Base-by-base conservation (phyloP, 2,797 vertebrate genomes). In the Hydrolagus colliei region DNA sequence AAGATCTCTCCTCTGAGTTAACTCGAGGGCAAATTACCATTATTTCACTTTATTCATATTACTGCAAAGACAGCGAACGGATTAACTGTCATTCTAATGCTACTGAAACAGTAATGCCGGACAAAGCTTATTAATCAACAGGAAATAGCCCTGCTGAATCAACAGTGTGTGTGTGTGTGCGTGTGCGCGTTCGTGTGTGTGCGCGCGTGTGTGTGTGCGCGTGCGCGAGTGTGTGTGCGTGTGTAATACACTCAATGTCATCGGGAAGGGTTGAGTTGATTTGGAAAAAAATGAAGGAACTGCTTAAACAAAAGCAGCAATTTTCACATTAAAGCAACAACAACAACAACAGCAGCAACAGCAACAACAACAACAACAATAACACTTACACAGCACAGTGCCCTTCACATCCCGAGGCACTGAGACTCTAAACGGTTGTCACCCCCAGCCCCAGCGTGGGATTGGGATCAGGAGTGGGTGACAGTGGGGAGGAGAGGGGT, bases 81-180 rank as follows among this genome's bases (percentile, higher is more conserved):
- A 95, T 92, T 90, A 93, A 92, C 89, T 94, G 94, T 94, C 94
- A 94, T 93, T 94, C 94, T 93, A 92, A 74, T 93, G 92, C 93
- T 91, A 88, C 92, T 93, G 92, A 94, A 94, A 93, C 93, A 52
- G 92, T 94, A 94, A 94, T 94, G 92, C 94, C 92, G 93, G 92
- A 94, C 94, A 93, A 94, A 95, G 94, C 94, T 94, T 94, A 95
- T 95, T 95, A 95, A 94, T 94, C 92, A 91, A 91, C 92, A 94
- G 93, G 92, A 91, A 91, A 92, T 92, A 93, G 94, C 93, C 93
- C 94, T 92, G 94, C 95, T 95, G 95, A 95, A 93, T 73, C 71
- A 75, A 75, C 85, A 86, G 71, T 27, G 10, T 27, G 72, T 4
- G 18, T 27, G 27, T 27, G 27, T 27, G 27, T 27, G 27, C 1